Conservation (phyloP, 2,797 vertebrate species). For the Peromyscus aztecus region DNA sequence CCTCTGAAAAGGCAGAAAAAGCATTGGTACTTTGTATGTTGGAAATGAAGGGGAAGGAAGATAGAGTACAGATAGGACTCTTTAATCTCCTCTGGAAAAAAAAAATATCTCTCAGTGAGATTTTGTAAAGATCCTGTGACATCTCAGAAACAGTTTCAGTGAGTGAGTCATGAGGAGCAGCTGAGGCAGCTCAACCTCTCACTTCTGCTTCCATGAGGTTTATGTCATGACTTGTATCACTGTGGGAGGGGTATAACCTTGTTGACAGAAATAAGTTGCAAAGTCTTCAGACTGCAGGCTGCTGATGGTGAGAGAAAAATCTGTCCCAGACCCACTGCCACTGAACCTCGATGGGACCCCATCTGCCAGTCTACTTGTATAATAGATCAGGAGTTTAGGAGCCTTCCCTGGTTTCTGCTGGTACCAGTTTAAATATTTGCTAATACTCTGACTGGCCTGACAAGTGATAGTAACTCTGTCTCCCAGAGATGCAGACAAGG, state of each 20-base stretch:
- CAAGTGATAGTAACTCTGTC: background rate
- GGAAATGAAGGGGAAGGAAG: no score
- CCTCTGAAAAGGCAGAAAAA: no score
- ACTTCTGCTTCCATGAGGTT: background rate
- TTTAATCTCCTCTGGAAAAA: background rate
- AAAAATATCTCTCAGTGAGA: background rate
- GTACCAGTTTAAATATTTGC: rapidly evolving
- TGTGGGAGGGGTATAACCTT: background rate
- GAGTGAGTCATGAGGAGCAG: background rate
- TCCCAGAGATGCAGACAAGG: background rate
- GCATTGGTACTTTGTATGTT: no score
- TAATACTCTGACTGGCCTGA: rapidly evolving
- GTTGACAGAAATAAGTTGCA: background rate
- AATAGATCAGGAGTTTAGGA: background rate
- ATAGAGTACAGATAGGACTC: background rate
- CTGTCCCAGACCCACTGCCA: background rate
- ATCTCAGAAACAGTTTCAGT: background rate
- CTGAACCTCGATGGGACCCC: background rate
- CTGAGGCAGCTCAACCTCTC: no score
- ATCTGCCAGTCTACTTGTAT: rapidly evolving
- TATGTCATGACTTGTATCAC: background rate
- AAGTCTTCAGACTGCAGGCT: background rate
- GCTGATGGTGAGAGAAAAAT: background rate
- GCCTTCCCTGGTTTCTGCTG: background rate
- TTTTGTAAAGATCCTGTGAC: background rate